Conservation (phyloP, 1,140 invertebrate genomes). For the Caenorhabditis briggsae region DNA sequence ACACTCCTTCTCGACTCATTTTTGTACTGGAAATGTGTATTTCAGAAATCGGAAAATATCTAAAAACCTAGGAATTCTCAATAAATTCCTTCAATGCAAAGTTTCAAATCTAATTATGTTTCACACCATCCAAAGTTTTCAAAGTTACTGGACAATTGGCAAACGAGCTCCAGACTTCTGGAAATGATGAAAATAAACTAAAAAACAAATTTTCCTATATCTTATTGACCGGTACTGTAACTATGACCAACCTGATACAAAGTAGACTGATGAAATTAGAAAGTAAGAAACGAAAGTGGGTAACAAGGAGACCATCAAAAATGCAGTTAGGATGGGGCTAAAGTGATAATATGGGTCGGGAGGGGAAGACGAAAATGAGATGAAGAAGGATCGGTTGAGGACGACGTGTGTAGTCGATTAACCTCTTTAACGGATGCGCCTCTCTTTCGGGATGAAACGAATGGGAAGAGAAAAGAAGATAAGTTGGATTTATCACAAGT, state of each 20-base stretch:
- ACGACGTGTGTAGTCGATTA: conserved; percentile 46
- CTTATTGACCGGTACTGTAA: too few relatives aligned
- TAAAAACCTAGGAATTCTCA: too few relatives aligned
- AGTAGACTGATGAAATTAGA: conserved; percentile 30
- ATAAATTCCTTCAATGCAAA: too few relatives aligned
- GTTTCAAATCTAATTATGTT: too few relatives aligned
- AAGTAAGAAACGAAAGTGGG: conserved; percentile 45
- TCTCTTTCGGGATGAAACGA: conserved; percentile 28
- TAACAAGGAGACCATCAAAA: conserved; percentile 31
- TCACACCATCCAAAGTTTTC: too few relatives aligned
- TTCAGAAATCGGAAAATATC: too few relatives aligned
- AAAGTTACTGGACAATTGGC: too few relatives aligned
- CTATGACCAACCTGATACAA: background rate
- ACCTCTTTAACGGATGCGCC: conserved; percentile 50
- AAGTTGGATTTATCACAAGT: conserved; percentile 48
- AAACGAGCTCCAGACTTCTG: too few relatives aligned
- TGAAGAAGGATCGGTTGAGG: conserved; percentile 42
- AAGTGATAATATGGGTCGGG: conserved; percentile 23
- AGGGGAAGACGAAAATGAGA: conserved; percentile 42
- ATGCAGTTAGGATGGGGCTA: background rate
- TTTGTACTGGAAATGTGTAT: too few relatives aligned
- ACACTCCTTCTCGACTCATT: too few relatives aligned
- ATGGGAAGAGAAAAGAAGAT: conserved; percentile 22
- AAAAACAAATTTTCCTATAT: too few relatives aligned
- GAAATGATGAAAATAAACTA: background rate